These are phyloP conservation scores for Portevinia maculata DNA, from an alignment of 2,888 invertebrate species.

Conservation along the genomic window DNA sequence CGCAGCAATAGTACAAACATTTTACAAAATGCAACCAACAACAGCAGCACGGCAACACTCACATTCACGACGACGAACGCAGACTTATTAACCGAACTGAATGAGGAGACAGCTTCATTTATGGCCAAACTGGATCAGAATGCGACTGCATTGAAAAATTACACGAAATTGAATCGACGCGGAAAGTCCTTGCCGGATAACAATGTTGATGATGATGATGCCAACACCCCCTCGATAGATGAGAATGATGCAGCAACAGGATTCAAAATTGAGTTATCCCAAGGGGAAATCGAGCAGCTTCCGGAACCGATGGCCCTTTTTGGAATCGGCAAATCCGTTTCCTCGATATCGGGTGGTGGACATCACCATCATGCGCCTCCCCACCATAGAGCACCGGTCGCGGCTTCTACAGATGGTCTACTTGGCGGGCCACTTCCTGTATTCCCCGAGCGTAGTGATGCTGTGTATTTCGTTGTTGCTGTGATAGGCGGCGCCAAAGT, in stretches of 20 bases:
- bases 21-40: conserved; percentile 56
- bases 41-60: conserved; percentile 25
- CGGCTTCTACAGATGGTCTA: conserved; percentile 41
- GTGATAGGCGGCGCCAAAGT: conserved; percentile 77
- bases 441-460: conserved; percentile 76
- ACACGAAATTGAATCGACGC: conserved; percentile 61
- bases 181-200: conserved; percentile 47
- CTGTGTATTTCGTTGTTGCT: conserved; percentile 78
- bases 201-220: conserved; percentile 5
- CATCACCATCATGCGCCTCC: conserved; percentile 51
- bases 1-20: conserved; percentile 64
- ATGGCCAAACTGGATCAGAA: conserved; percentile 63
- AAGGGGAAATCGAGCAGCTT: conserved; percentile 63
- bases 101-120: conserved; percentile 47
- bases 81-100: conserved; percentile 40
- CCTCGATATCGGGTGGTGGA: conserved; percentile 46
- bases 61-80: conserved; percentile 24
- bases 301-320: conserved; percentile 69
- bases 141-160: conserved; percentile 52
- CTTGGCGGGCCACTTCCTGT: conserved; percentile 71
- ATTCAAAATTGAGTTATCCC: conserved; percentile 57
- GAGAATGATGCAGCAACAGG: conserved; percentile 47
- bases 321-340: conserved; percentile 50
- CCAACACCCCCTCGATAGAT: conserved; percentile 8
- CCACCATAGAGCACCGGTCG: conserved; percentile 44